Evolutionary conservation across 2,888 invertebrate species (phyloP), one percentile per base, ranked within the genome.

Genomic region (Caenorhabditis afra): DNA sequence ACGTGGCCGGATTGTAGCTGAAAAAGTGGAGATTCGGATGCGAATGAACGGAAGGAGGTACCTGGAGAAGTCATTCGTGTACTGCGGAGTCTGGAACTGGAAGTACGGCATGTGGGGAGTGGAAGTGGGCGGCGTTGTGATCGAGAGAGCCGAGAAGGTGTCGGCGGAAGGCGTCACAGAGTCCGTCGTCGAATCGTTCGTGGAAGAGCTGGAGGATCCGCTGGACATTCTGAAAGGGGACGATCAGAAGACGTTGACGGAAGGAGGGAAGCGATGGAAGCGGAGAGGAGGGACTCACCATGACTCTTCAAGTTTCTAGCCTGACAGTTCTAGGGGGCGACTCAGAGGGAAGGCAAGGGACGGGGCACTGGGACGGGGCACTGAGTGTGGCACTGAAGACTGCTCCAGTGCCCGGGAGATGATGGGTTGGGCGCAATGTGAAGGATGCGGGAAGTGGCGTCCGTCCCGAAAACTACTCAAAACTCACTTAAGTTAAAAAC

Each of bases 401-500:
- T 68, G 68, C 68, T 68, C 68, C 52, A 52, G 66, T 66, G 66
- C 66, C 66, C 41, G 41, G 29, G 50, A 52, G 58, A 70, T 62
- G 57, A 41, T 59, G 62, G 71, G 71, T 55, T 20, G 39, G 47
- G 64, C 57, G 39, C 52, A 71, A 71, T 71, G 71, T 61, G 71
- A 74, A 73, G 55, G 73, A 65, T 58, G 65, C 52, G 57, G 59
- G 59, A 53, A 68, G 68, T 68, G 68, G 68, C 68, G 68, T 67
- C 66, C 71, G 53, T 57, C 59, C 74, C 65, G 61, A 75, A 65
- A 77, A 77, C 70, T 70, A 68, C 68, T 77, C 70, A 77, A 77
- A 76, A 70, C 68, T 65, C 65, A 77, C 70, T 68, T 65, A 77
- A 70, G 70, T 70, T 77, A 67, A 71, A 78, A 78, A 71, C 70